Base-by-base conservation (phyloP, 2,888 invertebrate species). In the Tetrapedia diversipes region DNA sequence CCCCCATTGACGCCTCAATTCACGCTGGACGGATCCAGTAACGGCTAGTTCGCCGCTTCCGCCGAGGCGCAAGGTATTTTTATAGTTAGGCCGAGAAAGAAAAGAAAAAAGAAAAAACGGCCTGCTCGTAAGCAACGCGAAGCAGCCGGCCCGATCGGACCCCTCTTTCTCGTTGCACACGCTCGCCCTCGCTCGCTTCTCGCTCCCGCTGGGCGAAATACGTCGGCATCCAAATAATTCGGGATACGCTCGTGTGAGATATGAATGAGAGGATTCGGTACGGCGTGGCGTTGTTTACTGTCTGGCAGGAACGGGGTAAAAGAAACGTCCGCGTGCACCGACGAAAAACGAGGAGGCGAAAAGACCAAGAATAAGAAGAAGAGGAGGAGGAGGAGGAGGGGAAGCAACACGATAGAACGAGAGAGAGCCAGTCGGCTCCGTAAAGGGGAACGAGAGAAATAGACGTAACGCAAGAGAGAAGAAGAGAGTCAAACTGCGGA, bases 231-330 rank as follows among this genome's bases (percentile, higher is more conserved):
- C 81, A 77, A 84, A 86, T 85, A 86, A 86, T 86, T 86, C 79
- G 80, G 80, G 74, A 81, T 77, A 79, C 79, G 71, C 74, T 83
- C 79, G 80, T 75, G 84, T 73, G 81, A 82, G 82, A 87, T 84
- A 87, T 87, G 87, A 87, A 88, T 88, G 87, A 85, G 85, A 82
- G 82, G 73, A 79, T 73, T 61, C 80, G 73, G 80, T 64, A 84
- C 82, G 83, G 74, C 77, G 80, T 85, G 86, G 83, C 84, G 90
- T 89, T 90, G 89, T 89, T 90, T 89, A 90, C 87, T 78, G 88
- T 89, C 89, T 88, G 88, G 88, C 80, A 85, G 80, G 78, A 82
- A 81, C 79, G 82, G 77, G 74, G 74, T 47, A 63, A 72, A 74
- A 78, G 86, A 83, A 83, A 82, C 80, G 72, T 81, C 80, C 83